Conservation (phyloP, 2,797 vertebrate species). For the Emydoidea blandingii region DNA sequence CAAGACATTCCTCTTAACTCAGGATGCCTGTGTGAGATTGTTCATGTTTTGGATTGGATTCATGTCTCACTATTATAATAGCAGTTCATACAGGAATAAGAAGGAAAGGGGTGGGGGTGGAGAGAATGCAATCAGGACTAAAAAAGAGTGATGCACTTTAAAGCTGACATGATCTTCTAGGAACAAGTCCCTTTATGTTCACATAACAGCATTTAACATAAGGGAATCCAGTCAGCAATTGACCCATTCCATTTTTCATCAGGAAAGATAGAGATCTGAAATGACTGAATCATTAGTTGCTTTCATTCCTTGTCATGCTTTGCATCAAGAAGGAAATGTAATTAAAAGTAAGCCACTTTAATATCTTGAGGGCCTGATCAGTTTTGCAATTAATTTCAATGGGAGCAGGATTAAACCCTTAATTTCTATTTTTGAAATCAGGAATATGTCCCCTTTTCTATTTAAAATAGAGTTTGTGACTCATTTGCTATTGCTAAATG, state of each 20-base stretch:
- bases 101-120: background rate
- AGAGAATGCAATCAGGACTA: conserved; percentile 21
- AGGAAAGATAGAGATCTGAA: conserved; percentile 65
- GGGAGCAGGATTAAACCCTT: conserved; percentile 62
- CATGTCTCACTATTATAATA: conserved; percentile 31
- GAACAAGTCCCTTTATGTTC: conserved; percentile 61
- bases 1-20: conserved; percentile 2
- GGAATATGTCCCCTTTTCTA: conserved; percentile 60
- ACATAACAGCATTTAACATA: conserved; percentile 62
- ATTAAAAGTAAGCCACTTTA: conserved; percentile 67
- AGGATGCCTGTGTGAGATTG: conserved; percentile 43
- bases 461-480: conserved; percentile 70
- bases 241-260: conserved; percentile 68
- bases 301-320: conserved; percentile 62
- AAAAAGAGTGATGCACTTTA: conserved; percentile 64
- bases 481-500: conserved; percentile 49
- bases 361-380: conserved; percentile 69
- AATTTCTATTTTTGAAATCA: conserved; percentile 70
- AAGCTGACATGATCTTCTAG: conserved; percentile 58
- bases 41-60: conserved; percentile 50
- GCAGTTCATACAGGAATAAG: conserved; percentile 16
- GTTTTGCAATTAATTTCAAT: conserved; percentile 74
- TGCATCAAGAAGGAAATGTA: conserved; percentile 74
- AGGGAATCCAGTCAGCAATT: conserved; percentile 71
- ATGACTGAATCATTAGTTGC: conserved; percentile 50